Percentiles rank a stretch among this genome's conserved stretches.
Evolutionary conservation across 2,888 invertebrate genomes (phyloP).

Genomic region (Troglohyphantes excavatus): DNA sequence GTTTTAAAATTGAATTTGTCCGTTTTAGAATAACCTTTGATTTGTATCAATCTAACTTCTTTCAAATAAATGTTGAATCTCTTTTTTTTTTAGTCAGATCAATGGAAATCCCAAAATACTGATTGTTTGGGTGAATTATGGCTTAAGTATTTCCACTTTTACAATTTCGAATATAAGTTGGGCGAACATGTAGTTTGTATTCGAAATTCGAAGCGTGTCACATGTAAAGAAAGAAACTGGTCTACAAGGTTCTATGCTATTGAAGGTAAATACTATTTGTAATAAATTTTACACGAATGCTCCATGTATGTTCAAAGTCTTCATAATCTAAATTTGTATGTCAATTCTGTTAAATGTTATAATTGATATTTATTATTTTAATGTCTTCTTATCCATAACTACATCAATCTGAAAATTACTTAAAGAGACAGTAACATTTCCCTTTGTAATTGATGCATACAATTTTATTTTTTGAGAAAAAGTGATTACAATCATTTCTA

Average conservation of each 20-base stretch:
- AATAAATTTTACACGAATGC: too few species aligned
- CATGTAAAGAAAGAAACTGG: conserved; percentile 82
- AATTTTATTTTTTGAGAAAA: too few species aligned
- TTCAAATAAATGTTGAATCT: background rate
- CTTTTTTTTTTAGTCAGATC: conserved; percentile 13
- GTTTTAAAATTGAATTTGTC: background rate
- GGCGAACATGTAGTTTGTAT: conserved; percentile 77
- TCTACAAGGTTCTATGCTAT: conserved; percentile 82
- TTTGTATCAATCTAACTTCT: background rate
- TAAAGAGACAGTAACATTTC: too few species aligned
- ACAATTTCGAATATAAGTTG: conserved; percentile 80
- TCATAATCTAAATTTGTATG: too few species aligned
- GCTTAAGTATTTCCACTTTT: conserved; percentile 82
- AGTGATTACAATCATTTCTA: too few species aligned
- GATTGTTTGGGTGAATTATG: conserved; percentile 82
- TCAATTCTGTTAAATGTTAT: too few species aligned
- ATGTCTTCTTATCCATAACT: too few species aligned
- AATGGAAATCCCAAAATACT: conserved; percentile 81
- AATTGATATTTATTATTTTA: too few species aligned
- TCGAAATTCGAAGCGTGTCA: conserved; percentile 78
- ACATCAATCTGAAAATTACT: too few species aligned
- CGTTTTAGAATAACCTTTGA: too few species aligned
- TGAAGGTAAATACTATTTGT: conserved; percentile 81
- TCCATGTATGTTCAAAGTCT: too few species aligned
- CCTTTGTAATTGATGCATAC: too few species aligned